phyloP scores from a whole-genome alignment of 2,797 vertebrate genomes.

The Euphonia xanthogaster region DNA sequence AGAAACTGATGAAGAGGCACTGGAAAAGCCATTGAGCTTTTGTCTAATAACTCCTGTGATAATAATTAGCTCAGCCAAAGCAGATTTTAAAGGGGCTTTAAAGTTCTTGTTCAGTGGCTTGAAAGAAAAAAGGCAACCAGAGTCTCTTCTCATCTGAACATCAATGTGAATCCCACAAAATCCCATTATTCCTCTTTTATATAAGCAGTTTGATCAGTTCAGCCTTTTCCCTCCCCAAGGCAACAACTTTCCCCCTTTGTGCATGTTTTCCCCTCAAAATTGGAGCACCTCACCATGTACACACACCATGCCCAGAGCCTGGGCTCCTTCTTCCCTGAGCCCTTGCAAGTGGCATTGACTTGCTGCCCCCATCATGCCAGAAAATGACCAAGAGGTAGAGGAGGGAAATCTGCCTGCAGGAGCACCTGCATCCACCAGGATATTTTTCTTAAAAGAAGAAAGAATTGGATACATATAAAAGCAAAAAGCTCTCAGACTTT shows the following conservation, averaged over 20 bases:
- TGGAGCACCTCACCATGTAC: background rate
- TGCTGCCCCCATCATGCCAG: background rate
- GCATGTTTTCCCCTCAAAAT: background rate
- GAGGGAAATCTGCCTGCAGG: background rate
- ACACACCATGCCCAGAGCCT: background rate
- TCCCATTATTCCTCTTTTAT: slow-evolving; percentile 90
- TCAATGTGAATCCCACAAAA: slow-evolving; percentile 92
- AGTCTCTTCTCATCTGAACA: slow-evolving; percentile 81
- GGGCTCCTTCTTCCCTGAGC: background rate
- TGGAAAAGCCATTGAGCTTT: slow-evolving; percentile 58
- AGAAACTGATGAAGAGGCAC: slow-evolving; percentile 4
- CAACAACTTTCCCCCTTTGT: slow-evolving; percentile 67
- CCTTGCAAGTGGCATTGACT: background rate
- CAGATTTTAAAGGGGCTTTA: slow-evolving; percentile 78
- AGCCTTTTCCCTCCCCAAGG: slow-evolving; percentile 75
- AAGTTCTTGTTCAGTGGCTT: slow-evolving; percentile 76
- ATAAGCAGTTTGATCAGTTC: slow-evolving; percentile 73
- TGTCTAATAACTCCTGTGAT: slow-evolving; percentile 71
- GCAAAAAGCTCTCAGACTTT: background rate
- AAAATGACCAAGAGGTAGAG: background rate
- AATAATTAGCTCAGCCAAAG: slow-evolving; percentile 81
- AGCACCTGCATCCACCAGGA: background rate
- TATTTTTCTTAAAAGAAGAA: background rate
- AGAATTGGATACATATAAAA: background rate
- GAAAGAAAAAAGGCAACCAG: slow-evolving; percentile 76